Conservation (phyloP, 2,888 invertebrate genomes). For the Heliconius cydno region DNA sequence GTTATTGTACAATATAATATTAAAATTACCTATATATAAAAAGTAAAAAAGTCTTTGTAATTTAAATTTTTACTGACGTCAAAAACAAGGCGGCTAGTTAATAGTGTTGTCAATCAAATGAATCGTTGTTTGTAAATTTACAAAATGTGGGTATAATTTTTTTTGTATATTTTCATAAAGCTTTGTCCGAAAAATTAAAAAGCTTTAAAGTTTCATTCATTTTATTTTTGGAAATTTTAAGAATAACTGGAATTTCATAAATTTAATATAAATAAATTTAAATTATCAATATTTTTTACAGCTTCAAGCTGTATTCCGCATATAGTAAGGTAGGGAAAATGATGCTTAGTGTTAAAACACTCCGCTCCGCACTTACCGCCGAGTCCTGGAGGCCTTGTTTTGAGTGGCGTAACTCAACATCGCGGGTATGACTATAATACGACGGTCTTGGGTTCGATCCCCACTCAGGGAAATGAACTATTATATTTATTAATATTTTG, state of each 20-base stretch:
- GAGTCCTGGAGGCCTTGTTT: too few species aligned
- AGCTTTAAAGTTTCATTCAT: neutral
- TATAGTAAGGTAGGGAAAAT: too few species aligned
- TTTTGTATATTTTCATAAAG: neutral
- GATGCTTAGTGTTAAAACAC: too few species aligned
- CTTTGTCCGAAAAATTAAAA: neutral
- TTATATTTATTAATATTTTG: too few species aligned
- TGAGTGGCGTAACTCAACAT: too few species aligned
- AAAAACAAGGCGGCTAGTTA: neutral
- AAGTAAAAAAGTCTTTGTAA: neutral
- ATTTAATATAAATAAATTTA: neutral
- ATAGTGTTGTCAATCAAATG: conserved; percentile 26
- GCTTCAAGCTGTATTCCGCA: too few species aligned
- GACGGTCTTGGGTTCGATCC: too few species aligned
- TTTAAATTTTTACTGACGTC: neutral
- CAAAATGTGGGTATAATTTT: neutral
- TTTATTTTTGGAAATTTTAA: neutral
- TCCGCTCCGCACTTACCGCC: too few species aligned
- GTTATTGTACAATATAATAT: neutral
- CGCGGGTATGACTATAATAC: too few species aligned
- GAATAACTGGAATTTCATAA: neutral
- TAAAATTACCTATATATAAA: neutral
- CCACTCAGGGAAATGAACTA: too few species aligned
- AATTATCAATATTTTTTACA: too few species aligned
- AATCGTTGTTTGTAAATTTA: neutral